A percentile compares a stretch with the other conserved stretches of the same genome.
phyloP scores from a whole-genome alignment of 2,888 invertebrate species.

The Physocephala rufipes region DNA sequence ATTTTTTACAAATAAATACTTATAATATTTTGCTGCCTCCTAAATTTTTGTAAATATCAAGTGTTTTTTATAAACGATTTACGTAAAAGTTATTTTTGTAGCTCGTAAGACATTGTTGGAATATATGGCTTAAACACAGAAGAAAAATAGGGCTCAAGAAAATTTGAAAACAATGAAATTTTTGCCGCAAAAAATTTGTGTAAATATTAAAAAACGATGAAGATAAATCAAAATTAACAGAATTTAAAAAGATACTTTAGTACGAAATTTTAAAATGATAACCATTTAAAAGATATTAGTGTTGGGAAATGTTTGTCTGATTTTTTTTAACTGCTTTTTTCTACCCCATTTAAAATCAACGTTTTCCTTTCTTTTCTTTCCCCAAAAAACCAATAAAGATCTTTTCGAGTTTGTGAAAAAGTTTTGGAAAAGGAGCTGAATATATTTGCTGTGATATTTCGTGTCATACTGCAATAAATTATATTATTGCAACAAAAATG shows the following conservation, averaged over 20 bases:
- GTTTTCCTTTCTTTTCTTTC: constrained; percentile 49
- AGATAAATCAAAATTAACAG: too few relatives aligned
- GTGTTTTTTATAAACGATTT: too few relatives aligned
- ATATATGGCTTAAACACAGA: background rate
- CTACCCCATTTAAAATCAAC: constrained; percentile 42
- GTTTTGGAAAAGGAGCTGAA: constrained; percentile 47
- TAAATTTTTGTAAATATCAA: too few relatives aligned
- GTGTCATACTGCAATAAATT: constrained; percentile 53
- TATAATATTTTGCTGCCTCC: background rate
- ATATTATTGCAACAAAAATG: constrained; percentile 58
- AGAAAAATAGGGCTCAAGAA: background rate
- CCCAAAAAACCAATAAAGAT: constrained; percentile 44
- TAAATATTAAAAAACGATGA: background rate
- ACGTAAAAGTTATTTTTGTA: background rate
- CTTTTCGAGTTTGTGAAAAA: constrained; percentile 49
- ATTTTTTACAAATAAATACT: constrained; percentile 31
- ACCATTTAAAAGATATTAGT: too few relatives aligned
- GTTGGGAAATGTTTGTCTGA: constrained; percentile 26
- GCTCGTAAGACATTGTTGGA: background rate
- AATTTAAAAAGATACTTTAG: too few relatives aligned
- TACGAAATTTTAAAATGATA: background rate
- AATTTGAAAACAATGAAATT: constrained; percentile 2
- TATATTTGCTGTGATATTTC: constrained; percentile 50
- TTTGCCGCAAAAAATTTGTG: background rate
- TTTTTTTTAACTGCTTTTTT: constrained; percentile 41